Conservation (phyloP, 92 coral and sea anemone species). For the Umimayanthus kanabou region DNA sequence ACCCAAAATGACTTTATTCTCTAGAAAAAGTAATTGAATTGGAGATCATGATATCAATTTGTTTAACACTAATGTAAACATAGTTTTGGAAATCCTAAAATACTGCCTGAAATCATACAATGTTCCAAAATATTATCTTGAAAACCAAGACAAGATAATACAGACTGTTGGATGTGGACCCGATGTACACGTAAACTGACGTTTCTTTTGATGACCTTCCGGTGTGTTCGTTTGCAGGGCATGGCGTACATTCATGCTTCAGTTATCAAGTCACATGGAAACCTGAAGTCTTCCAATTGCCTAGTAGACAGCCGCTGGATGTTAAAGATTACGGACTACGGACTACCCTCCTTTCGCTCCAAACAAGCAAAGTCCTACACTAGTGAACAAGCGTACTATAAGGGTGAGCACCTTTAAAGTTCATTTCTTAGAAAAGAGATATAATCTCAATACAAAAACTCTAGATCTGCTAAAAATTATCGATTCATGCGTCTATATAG, state of each 20-base stretch:
- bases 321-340: constrained; percentile 91
- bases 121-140: no score
- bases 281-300: constrained; percentile 93
- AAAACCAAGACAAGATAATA: no score
- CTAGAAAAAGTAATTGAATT: no score
- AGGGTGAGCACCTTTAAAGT: constrained; percentile 47
- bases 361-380: constrained; percentile 90
- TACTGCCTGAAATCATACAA: no score
- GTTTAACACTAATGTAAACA: no score
- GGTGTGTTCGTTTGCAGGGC: constrained; percentile 56
- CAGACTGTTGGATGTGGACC: no score
- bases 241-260: constrained; percentile 90
- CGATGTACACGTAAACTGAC: neutral
- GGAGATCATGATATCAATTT: no score
- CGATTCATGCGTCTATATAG: no score
- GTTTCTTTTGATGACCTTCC: neutral
- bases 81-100: no score
- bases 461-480: neutral
- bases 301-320: constrained; percentile 98
- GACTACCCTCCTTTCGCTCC: constrained; percentile 86
- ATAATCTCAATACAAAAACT: neutral
- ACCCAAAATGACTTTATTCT: no score
- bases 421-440: neutral
- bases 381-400: constrained; percentile 78
- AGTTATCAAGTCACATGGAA: constrained; percentile 94